Conservation (phyloP, 2,888 invertebrate genomes). For the Podabrus alpinus region DNA sequence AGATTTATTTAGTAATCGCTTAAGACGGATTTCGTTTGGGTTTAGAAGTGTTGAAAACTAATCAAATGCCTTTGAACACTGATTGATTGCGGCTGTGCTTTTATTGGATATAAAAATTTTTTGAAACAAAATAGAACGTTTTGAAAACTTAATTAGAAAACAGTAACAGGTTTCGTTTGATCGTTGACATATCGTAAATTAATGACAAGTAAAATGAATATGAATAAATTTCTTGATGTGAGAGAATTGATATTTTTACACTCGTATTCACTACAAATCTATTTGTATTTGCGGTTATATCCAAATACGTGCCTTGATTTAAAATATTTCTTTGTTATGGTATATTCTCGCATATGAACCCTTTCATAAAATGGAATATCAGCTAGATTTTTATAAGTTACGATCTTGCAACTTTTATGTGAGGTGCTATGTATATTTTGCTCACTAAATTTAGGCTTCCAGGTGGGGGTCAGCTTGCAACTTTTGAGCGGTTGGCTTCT, state of each 20-base stretch:
- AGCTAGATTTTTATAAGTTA: background rate
- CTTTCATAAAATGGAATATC: slow-evolving; percentile 2
- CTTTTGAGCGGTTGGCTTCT: background rate
- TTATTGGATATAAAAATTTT: slow-evolving; percentile 3
- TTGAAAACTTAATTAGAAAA: slow-evolving; percentile 3
- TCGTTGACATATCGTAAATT: background rate
- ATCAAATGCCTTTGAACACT: slow-evolving; percentile 9
- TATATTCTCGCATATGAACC: slow-evolving; percentile 3
- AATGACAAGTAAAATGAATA: background rate
- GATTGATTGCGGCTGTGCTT: slow-evolving; percentile 8
- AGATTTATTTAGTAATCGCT: slow-evolving; percentile 8
- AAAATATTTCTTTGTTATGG: slow-evolving; percentile 7
- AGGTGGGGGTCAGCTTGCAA: background rate
- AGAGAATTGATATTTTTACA: slow-evolving; percentile 11
- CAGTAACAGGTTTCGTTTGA: background rate
- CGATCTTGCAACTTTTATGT: background rate
- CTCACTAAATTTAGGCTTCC: background rate
- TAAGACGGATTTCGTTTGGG: background rate
- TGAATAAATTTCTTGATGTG: slow-evolving; percentile 9
- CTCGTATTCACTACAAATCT: slow-evolving; percentile 20
- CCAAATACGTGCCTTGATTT: slow-evolving; percentile 18
- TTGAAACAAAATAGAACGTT: background rate
- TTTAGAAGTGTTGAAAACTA: slow-evolving; percentile 10
- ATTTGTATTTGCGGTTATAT: slow-evolving; percentile 22
- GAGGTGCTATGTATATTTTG: background rate